Base-by-base conservation (phyloP, 2,888 invertebrate genomes). In the Bembecia ichneumoniformis region DNA sequence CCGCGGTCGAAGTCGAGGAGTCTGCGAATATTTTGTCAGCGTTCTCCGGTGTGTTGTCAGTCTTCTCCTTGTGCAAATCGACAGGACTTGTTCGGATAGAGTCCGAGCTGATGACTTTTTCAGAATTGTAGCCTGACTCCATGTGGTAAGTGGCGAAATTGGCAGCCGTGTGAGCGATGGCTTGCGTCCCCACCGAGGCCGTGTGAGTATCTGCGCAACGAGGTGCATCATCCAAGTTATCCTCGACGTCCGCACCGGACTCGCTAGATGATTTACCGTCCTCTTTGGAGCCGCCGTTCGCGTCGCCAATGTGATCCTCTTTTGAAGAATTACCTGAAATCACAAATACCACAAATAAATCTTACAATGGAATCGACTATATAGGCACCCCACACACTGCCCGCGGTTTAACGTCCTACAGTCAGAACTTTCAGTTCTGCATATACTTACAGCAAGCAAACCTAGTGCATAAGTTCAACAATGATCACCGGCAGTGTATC, bases 221-320 rank as follows among this genome's bases (percentile, higher is more conserved):
- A 3, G 84, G 75, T 35, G 81, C 79, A 50, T 90, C 91, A 55
- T 93, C 91, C 1, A 91, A 75, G 66, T 94, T 94, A 64, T 94
- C 94, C 73, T 95, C 95, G 0, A 94, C 89, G 65, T 95, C 95
- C 0, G 94, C 94, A 67, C 94, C 94, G 1, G 93, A 94, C 64
- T 93, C 91, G 56, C 90, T 91, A n/a, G 89, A 89, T 0, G 90
- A 90, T 68, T 89, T 89, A 57, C 46, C 46, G 35, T 87, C 87
- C 46, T 79, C 81, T 53, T 78, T 80, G 49, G 74, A 60, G 35
- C 77, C 61, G 46, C 80, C 79, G 55, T 80, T 82, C 3, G 74
- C 62, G 3, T 82, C 77, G 0, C 62, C 63, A 2, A 58, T 49
- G 0, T 57, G 36, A 13, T 55, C 53, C 9, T 79, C 81, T 3